Evolutionary conservation across 1,140 invertebrate species (phyloP).

Genomic region (Cyphomyrmex costatus): DNA sequence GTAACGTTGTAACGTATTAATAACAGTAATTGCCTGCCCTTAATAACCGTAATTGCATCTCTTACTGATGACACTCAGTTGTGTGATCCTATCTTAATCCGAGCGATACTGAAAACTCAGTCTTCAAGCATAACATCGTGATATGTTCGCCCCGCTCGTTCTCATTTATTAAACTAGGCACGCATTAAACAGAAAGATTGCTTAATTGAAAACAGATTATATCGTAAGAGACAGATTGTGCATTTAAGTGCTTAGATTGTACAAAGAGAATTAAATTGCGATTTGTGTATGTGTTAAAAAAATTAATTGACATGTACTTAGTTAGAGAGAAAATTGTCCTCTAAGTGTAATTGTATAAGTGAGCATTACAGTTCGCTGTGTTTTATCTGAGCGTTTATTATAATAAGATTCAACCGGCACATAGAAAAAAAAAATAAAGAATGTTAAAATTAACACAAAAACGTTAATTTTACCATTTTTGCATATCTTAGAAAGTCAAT

Average conservation of each 20-base stretch:
- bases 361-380: background rate
- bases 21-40: conserved; percentile 57
- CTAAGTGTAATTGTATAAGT: background rate
- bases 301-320: background rate
- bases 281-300: background rate
- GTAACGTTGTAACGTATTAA: conserved; percentile 62
- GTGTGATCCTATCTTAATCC: conserved; percentile 50
- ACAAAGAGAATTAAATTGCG: background rate
- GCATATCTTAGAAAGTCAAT: too few relatives aligned
- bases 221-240: background rate
- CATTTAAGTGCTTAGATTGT: background rate
- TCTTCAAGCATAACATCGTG: conserved; percentile 11
- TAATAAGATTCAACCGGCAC: conserved; percentile 11
- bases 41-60: conserved; percentile 60
- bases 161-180: conserved; percentile 24
- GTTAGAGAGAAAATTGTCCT: background rate
- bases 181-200: background rate
- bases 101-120: conserved; percentile 42
- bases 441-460: too few relatives aligned
- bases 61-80: conserved; percentile 58
- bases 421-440: too few relatives aligned
- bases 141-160: background rate
- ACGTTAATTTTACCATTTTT: too few relatives aligned
- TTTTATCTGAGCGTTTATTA: background rate
- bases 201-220: conserved; percentile 40